A percentile compares a stretch with the other conserved stretches of the same genome.
phyloP scores from a whole-genome alignment of 53 echinoderm and acorn worm genomes.

The Zoroaster sp. region DNA sequence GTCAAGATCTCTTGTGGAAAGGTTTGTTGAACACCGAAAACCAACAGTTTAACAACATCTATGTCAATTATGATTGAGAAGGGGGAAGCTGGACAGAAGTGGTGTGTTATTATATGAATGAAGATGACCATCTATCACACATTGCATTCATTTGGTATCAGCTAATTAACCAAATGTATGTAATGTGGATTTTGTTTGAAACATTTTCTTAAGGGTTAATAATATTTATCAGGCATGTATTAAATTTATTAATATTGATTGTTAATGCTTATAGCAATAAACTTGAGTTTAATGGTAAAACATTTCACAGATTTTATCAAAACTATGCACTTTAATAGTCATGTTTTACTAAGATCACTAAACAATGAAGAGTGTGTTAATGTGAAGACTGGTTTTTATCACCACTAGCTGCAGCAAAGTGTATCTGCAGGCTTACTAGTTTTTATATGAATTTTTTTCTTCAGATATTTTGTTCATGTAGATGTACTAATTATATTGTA shows the following conservation, averaged over 20 bases:
- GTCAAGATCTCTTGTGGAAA: too few relatives aligned
- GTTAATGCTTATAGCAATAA: conserved; percentile 54
- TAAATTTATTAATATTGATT: conserved; percentile 26
- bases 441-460: conserved; percentile 4
- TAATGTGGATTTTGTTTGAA: not conserved
- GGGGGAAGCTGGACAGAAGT: too few relatives aligned
- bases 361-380: conserved; percentile 19
- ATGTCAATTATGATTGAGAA: too few relatives aligned
- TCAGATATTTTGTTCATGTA: not conserved
- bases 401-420: not conserved
- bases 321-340: conserved; percentile 50
- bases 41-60: too few relatives aligned
- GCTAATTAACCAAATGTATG: not conserved
- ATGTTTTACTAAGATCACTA: not conserved
- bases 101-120: too few relatives aligned
- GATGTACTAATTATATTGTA: not conserved
- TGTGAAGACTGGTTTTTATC: conserved; percentile 3
- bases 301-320: conserved; percentile 41
- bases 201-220: not conserved
- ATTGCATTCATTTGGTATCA: not conserved
- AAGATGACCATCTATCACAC: too few relatives aligned
- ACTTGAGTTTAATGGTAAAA: conserved; percentile 10
- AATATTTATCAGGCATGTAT: not conserved
- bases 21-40: too few relatives aligned
- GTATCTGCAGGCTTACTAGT: conserved; percentile 1